Evolutionary conservation across 2,113 vertebrate genomes (phyloP), one percentile per base, ranked within the genome.

Genomic region (Gambusia holbrooki): DNA sequence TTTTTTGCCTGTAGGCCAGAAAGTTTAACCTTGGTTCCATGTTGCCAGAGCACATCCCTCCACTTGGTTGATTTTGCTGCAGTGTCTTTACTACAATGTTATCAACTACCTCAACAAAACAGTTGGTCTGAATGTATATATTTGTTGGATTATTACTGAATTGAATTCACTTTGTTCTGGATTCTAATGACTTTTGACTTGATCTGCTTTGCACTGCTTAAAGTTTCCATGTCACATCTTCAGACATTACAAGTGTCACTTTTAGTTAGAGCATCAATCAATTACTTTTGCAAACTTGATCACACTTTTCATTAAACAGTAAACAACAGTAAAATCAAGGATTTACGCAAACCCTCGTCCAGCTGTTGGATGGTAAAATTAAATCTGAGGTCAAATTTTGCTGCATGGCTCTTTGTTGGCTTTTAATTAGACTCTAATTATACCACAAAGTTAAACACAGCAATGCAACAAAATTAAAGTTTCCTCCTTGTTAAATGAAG

Each of bases 401-500:
- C 51, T 58, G 2, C 22, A n/a, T 48, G 45, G 25, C 1, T 58
- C 25, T 58, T 19, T 25, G 12, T n/a, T 65, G 19, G 25, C 32
- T 65, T 65, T 65, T 65, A 65, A 40, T 40, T n/a, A 66, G 62
- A 40, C 35, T n/a, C 22, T 14, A 32, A 66, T 40, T 40, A 66
- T 12, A 58, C 51, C 3, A 65, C 1, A 25, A 22, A 32, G 19
- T 25, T 8, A 9, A 7, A 35, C 62, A 35, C 2, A 82, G 45
- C 33, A 62, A 8, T 51, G 42, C 29, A n/a, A 42, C 66, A 66
- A 67, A 70, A 69, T 32, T n/a, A 76, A 75, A 62, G 67, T 62
- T 73, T 77, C 63, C 62, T 28, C 22, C 76, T 40, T 42, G 71
- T 51, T 17, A 70, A 78, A 66, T 45, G 32, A 73, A 76, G 33